Evolutionary conservation across 1,140 invertebrate genomes (phyloP), one percentile per base, ranked within the genome.

Genomic region (Berghia stephanieae): DNA sequence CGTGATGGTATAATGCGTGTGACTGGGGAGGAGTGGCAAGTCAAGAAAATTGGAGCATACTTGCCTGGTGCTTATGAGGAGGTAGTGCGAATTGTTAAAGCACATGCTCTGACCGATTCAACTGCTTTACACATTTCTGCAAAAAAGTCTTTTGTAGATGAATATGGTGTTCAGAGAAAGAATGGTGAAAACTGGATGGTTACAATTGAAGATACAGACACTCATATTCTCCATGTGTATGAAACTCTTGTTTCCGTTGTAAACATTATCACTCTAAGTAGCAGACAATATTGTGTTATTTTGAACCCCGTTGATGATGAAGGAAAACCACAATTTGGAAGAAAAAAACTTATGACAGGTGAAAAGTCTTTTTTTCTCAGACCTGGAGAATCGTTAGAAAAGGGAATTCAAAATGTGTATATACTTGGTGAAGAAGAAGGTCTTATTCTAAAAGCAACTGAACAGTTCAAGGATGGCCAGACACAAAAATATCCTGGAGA

Each of bases 161-260:
- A 86, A 38, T 86, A 84, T 79, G 86, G 84, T 6, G 84, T 85
- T n/a, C 44, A 52, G 13, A 57, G 90, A 49, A 89, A 90, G 76
- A 90, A 88, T 79, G 90, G 90, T 40, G 90, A 91, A 80, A 89
- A 91, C 77, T 91, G 90, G 90, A 74, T 91, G 34, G 84, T 91
- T 18, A 90, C 83, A 55, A 78, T 89, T 46, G 36, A 71, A 2
- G 88, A 89, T 66, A 86, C 87, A 31, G 90, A 91, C 74, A 84
- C 87, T 8, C 89, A 89, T 80, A 91, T 91, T 78, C 90, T 90
- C 42, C 82, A 82, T 75, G 90, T 91, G 1, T 90, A 91, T 80
- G 90, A 90, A 79, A 80, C 88, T 72, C 79, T 91, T 8, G 78
- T 90, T 42, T 84, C 84, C 38, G 81, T 85, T 3, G 83, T 89